Evolutionary conservation across 2,888 invertebrate species (phyloP), one percentile per base, ranked within the genome.

Genomic region (Seladonia tumulorum): DNA sequence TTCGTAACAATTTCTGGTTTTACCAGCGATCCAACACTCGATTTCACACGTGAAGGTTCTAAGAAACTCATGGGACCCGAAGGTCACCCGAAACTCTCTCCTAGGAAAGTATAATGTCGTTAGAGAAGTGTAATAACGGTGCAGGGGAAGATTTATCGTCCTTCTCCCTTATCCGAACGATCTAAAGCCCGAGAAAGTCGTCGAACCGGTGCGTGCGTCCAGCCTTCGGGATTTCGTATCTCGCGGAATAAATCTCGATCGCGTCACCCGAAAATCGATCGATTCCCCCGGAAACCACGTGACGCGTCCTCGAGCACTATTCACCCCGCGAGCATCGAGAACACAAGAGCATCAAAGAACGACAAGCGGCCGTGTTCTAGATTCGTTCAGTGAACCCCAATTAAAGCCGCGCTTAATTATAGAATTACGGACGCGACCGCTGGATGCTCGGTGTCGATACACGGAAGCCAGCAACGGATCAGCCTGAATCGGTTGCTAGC

Each of bases 391-490:
- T 7, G 73, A 77, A 77, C 77, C 70, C 78, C 71, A 83, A 84
- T 84, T 84, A 78, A 78, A 70, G 45, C 63, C 16, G 8, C 25
- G 42, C n/a, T 63, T 83, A 84, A 84, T 84, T 84, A 83, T 84
- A 83, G 83, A 83, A 84, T 83, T 78, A 63, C 70, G 25, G 29
- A 68, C 76, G 45, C 39, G n/a, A 39, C 57, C 39, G 39, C 12
- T 70, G 12, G n/a, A 73, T 68, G 82, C 29, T 18, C 63, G 22
- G 63, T 83, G 83, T 42, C 84, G 14, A 84, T 83, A 74, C 25
- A 5, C 74, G 85, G 81, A 83, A 84, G 39, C 3, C 5, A 29
- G 49, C 5, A 29, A 45, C 8, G 8, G 68, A 60, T 74, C 74
- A 68, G 72, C 18, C 66, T 66, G 77, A 80, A 81, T 86, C 81